Conservation (phyloP, 1,140 invertebrate genomes). For the Brachionus calyciflorus region DNA sequence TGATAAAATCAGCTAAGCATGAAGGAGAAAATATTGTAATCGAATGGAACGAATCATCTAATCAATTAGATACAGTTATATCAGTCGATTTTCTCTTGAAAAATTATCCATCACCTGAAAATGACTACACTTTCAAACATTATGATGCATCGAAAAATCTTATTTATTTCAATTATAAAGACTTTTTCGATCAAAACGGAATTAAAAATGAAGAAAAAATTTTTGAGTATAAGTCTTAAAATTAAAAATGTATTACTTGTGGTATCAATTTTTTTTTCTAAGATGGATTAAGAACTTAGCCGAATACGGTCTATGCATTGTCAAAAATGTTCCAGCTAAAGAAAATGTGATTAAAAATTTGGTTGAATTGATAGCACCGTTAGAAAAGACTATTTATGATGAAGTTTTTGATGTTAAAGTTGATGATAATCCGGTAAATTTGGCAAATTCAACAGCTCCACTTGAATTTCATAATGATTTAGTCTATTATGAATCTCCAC, state of each 20-base stretch:
- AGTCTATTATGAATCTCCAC: constrained; percentile 57
- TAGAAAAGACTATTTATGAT: constrained; percentile 31
- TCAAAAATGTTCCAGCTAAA: neutral
- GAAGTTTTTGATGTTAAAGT: constrained; percentile 51
- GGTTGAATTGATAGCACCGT: neutral
- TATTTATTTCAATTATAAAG: constrained; percentile 5
- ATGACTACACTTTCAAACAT: neutral
- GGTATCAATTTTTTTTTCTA: neutral
- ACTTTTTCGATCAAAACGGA: neutral
- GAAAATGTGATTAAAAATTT: constrained; percentile 32
- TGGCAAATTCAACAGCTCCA: constrained; percentile 52
- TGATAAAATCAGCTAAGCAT: constrained; percentile 8
- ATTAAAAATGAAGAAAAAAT: constrained; percentile 24
- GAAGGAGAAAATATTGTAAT: neutral
- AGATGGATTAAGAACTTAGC: constrained; percentile 43
- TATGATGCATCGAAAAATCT: neutral
- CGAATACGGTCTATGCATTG: constrained; percentile 12
- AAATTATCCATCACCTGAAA: neutral
- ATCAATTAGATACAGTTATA: neutral
- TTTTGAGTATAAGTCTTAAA: neutral
- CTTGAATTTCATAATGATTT: constrained; percentile 57
- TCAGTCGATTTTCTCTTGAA: neutral
- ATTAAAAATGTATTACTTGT: neutral
- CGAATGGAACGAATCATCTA: constrained; percentile 10
- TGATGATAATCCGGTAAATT: constrained; percentile 53